A percentile compares a stretch with the other conserved stretches of the same genome.
Evolutionary conservation across 2,113 vertebrate genomes (phyloP).

Genomic region (Stigmatopora nigra): DNA sequence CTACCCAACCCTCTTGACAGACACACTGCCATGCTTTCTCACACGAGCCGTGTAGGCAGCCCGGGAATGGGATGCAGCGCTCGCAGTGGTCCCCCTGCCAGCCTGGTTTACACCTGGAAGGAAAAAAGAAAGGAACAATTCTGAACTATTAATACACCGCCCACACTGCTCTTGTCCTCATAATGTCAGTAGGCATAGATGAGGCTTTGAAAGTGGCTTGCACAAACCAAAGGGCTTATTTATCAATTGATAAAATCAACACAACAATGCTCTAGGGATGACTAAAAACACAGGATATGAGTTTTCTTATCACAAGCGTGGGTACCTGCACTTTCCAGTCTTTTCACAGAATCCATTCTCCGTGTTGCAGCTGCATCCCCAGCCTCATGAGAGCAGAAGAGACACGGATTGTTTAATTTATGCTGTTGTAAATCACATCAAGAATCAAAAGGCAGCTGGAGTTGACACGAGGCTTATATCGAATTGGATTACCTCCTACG

Average conservation of each 20-base stretch:
- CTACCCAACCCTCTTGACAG: constrained; percentile 86
- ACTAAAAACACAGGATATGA: constrained; percentile 3
- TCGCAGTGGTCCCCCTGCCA: constrained; percentile 85
- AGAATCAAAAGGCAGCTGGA: constrained; percentile 17
- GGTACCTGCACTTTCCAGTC: constrained; percentile 85
- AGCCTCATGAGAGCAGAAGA: constrained; percentile 56
- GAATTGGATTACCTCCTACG: constrained; percentile 70
- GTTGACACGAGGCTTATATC: constrained; percentile 1
- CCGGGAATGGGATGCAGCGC: constrained; percentile 79
- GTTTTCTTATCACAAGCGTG: constrained; percentile 2
- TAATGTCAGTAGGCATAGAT: background rate
- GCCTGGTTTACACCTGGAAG: constrained; percentile 80
- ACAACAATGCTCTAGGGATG: background rate
- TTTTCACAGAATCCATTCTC: constrained; percentile 83
- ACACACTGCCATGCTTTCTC: constrained; percentile 86
- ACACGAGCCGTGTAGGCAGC: constrained; percentile 82
- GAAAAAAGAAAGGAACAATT: constrained; percentile 19
- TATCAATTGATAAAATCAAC: constrained; percentile 14
- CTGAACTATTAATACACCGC: constrained; percentile 33
- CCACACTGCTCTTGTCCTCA: constrained; percentile 8
- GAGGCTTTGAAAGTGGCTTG: background rate
- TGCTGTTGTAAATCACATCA: constrained; percentile 4
- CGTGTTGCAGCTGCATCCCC: constrained; percentile 77
- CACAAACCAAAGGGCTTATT: constrained; percentile 25
- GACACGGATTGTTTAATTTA: constrained; percentile 9